Evolutionary conservation across 1,140 invertebrate species (phyloP), one percentile per base, ranked within the genome.

Genomic region (Sinonovacula constricta): DNA sequence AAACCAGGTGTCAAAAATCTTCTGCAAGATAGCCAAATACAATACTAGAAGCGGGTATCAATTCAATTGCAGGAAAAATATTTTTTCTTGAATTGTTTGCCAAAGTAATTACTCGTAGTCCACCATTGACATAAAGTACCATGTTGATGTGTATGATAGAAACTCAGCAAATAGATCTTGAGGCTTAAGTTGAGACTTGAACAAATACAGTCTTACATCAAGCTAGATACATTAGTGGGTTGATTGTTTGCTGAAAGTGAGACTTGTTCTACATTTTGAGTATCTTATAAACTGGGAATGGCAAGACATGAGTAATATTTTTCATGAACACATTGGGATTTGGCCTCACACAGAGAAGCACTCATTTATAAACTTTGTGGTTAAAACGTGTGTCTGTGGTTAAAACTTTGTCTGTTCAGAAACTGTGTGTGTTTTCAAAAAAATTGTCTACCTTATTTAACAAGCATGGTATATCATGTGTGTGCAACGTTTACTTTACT

Each of bases 1-100:
- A 66, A 76, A 2, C 34, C 72, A 76, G 72, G 72, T 76, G 72
- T 76, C 63, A 67, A 67, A 57, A 67, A 57, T 36, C 49, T 67
- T 53, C 56, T 59, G 18, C 65, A 60, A 63, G 24, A 54, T 15
- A 54, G 15, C 12, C 10, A n/a, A n/a, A 39, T 39, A 76, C 51
- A 63, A 66, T 59, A 66, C 36, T 24, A 24, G 39, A 30, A 66
- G 67, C 49, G 53, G 57, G 62, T 76, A 76, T 76, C 36, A 66
- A 49, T 66, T 59, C 62, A 45, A 66, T 57, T 36, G 22, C 39
- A 76, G 72, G 10, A 24, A 57, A 66, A 76, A 76, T 76, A 76
- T 67, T 76, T 54, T 67, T 4, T 18, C 65, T n/a, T 22, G 1
- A 33, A 57, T 76, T 76, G 63, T 76, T 76, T 67, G 72, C 39